Evolutionary conservation across 2,888 invertebrate species (phyloP), one percentile per base, ranked within the genome.

Genomic region (Nycteola revayana): DNA sequence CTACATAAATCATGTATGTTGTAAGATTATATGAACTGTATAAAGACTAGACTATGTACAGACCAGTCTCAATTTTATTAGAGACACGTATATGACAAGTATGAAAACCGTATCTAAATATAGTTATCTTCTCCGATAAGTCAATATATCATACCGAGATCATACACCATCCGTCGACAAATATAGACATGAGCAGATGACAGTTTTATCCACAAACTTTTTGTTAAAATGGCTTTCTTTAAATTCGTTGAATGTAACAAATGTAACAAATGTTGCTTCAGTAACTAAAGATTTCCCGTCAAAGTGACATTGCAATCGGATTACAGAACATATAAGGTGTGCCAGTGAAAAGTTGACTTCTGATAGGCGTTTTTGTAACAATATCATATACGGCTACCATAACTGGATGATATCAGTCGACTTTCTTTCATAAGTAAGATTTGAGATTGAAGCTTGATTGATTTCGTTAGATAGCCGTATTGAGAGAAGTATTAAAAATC

Each of bases 341-440:
- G 70, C 43, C 56, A 74, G 81, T 74, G 82, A 81, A 86, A 86
- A 76, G 77, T 65, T 45, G 70, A 61, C 65, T 42, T 45, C 54
- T 61, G 52, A 66, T 67, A 51, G 50, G 49, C 59, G n/a, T 82
- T 84, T 82, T 82, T 73, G 67, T 66, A 73, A 81, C 73, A 80
- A 78, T 81, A 78, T 79, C 72, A 75, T 75, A 80, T 70, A 75
- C 67, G 60, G 64, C 62, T 47, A 60, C 75, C 75, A 71, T 78
- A 80, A 76, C 74, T 72, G 75, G 80, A 67, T 52, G 60, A 66
- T 45, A 56, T 54, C 49, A 56, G 68, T 66, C 73, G 58, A 67
- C 82, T 84, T 83, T 82, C 83, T 68, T 78, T 52, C 25, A 36
- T 20, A 37, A 31, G 7, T 33, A 54, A 53, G 53, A 55, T 54